Evolutionary conservation across 1,140 invertebrate species (phyloP).

Genomic region (Eueides isabella): DNA sequence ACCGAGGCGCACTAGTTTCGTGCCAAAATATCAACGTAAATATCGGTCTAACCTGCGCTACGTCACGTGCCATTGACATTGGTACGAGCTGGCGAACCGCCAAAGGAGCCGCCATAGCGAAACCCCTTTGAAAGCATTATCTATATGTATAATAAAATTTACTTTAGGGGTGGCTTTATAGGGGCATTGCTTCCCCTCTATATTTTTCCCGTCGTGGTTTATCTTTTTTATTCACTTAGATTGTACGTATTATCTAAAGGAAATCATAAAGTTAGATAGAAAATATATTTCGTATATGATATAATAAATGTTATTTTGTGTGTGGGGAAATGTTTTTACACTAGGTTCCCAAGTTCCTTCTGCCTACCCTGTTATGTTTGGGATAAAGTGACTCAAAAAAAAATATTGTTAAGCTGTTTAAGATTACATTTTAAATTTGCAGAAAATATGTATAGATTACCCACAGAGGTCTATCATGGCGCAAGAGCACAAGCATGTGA

Average conservation of each 20-base stretch:
- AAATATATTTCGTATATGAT: too few species aligned
- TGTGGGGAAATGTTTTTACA: too few species aligned
- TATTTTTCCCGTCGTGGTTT: constrained; percentile 12
- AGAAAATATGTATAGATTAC: too few species aligned
- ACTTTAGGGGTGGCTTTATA: constrained; percentile 2
- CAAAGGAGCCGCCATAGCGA: constrained; percentile 29
- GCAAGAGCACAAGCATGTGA: too few species aligned
- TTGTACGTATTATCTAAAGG: background rate
- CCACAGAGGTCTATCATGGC: too few species aligned
- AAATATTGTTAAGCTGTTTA: too few species aligned
- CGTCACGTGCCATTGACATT: constrained; percentile 64
- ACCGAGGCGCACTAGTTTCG: background rate
- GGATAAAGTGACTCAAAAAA: too few species aligned
- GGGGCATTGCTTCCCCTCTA: background rate
- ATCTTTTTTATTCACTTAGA: background rate
- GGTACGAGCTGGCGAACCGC: constrained; percentile 38
- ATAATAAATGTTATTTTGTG: too few species aligned
- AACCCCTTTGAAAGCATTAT: constrained; percentile 5
- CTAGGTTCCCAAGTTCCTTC: too few species aligned
- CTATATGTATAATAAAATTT: constrained; percentile 1
- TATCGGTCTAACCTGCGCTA: constrained; percentile 7
- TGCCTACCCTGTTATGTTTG: too few species aligned
- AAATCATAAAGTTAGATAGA: too few species aligned
- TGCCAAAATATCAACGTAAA: constrained; percentile 10
- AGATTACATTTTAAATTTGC: too few species aligned